A percentile compares a stretch with the other conserved stretches of the same genome.
phyloP scores from a whole-genome alignment of 1,140 invertebrate species.

The Halesus radiatus region DNA sequence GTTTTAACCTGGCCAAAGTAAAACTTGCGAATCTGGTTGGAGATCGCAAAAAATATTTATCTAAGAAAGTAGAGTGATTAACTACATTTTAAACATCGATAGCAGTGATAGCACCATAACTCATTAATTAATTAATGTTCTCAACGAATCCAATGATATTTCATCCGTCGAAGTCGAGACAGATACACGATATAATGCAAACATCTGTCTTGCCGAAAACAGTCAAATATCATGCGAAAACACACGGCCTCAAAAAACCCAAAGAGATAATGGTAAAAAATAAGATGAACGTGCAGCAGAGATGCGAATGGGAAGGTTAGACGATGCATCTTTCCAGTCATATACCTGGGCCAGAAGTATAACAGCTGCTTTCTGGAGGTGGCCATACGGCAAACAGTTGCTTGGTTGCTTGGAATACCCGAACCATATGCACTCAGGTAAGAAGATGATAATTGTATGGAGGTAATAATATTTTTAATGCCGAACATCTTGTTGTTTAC shows the following conservation, averaged over 20 bases:
- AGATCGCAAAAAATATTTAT: too few relatives aligned
- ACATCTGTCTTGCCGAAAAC: slow-evolving; percentile 35
- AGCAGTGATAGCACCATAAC: background rate
- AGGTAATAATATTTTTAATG: background rate
- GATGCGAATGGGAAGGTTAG: background rate
- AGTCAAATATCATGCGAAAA: slow-evolving; percentile 30
- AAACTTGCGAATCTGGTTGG: too few relatives aligned
- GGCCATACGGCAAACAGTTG: slow-evolving; percentile 28
- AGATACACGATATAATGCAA: slow-evolving; percentile 5
- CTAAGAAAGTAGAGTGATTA: background rate
- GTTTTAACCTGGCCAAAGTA: too few relatives aligned
- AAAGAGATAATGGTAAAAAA: slow-evolving; percentile 20
- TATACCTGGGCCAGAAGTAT: slow-evolving; percentile 5
- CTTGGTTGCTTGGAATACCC: background rate
- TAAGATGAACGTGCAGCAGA: slow-evolving; percentile 24
- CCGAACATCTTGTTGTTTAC: background rate
- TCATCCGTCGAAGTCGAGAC: background rate
- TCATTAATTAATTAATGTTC: background rate
- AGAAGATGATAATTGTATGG: slow-evolving; percentile 3
- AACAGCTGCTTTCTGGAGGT: slow-evolving; percentile 7
- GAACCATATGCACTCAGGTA: slow-evolving; percentile 32
- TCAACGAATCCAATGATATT: background rate
- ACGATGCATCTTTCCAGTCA: slow-evolving; percentile 18
- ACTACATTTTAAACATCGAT: background rate
- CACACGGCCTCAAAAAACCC: slow-evolving; percentile 29